Evolutionary conservation across 2,797 vertebrate genomes (phyloP), one percentile per base, ranked within the genome.

Genomic region (Anabacerthia variegaticeps): DNA sequence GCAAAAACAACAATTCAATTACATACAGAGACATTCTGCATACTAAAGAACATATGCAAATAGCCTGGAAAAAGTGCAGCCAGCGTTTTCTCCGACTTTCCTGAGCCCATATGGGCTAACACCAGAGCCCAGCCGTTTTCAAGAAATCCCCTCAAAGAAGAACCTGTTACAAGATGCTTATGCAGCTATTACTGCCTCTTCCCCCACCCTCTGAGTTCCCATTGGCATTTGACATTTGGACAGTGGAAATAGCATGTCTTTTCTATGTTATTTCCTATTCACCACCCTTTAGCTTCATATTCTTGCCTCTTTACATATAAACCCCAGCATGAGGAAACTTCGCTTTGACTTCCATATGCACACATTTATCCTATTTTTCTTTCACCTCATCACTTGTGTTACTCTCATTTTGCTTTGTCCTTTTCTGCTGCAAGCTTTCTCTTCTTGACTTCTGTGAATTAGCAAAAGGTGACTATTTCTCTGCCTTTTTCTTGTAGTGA

Each of bases 1-100:
- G 97, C 93, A 97, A 97, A 97, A 96, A 95, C 97, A 98, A 98
- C 98, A 98, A 97, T 97, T 98, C 97, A 98, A 98, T 98, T 98
- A 98, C 97, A 98, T 97, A 98, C 95, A 97, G 96, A 97, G 97
- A 80, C 97, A 97, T 97, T 97, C 97, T 97, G 96, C 97, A 98
- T 98, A 96, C 97, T 97, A 97, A 98, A 96, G 97, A 97, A 97
- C 93, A 65, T 92, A 97, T 97, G 97, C 97, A 97, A 97, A 98
- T 96, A 66, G 79, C 90, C 93, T 91, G 94, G 92, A 74, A 97
- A 94, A 95, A 94, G 92, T 96, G 85, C 92, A 96, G 97, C 95
- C 96, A 97, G 87, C 63, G 1, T 96, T 95, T 88, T 67, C 89
- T 76, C 83, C 12, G 83, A 94, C 93, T 96, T 97, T 44, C 74